These are phyloP conservation scores for Yasuhikotakia modesta DNA, from an alignment of 2,797 vertebrate genomes.

Conservation along the genomic window DNA sequence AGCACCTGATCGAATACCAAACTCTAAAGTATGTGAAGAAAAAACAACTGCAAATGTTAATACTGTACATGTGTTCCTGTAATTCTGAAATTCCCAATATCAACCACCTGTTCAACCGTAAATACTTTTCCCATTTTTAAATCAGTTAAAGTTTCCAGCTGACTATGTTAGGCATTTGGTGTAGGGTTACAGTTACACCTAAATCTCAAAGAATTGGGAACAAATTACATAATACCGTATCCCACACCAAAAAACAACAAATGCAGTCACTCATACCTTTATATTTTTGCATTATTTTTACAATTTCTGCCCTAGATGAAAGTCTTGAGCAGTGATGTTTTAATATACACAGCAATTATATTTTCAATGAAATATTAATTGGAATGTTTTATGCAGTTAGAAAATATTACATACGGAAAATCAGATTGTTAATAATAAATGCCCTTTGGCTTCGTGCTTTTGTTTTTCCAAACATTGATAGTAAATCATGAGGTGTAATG, in stretches of 20 bases:
- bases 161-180: background rate
- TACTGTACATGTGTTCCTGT: background rate
- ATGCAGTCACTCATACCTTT: too few species aligned
- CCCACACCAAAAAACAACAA: background rate
- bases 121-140: background rate
- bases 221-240: background rate
- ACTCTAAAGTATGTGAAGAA: background rate
- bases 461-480: background rate
- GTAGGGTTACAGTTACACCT: background rate
- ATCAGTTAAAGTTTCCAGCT: background rate
- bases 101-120: constrained; percentile 1
- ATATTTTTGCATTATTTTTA: too few species aligned
- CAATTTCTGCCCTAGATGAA: too few species aligned
- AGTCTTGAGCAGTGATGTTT: background rate
- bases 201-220: background rate
- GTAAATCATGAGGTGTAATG: background rate
- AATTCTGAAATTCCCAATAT: background rate
- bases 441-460: background rate
- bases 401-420: constrained; percentile 9
- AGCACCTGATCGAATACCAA: background rate
- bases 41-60: background rate
- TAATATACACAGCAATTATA: background rate
- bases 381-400: background rate
- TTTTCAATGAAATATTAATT: constrained; percentile 18
- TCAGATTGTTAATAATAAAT: background rate